Evolutionary conservation across 2,888 invertebrate species (phyloP), one percentile per base, ranked within the genome.

Genomic region (Limnephilus rhombicus): DNA sequence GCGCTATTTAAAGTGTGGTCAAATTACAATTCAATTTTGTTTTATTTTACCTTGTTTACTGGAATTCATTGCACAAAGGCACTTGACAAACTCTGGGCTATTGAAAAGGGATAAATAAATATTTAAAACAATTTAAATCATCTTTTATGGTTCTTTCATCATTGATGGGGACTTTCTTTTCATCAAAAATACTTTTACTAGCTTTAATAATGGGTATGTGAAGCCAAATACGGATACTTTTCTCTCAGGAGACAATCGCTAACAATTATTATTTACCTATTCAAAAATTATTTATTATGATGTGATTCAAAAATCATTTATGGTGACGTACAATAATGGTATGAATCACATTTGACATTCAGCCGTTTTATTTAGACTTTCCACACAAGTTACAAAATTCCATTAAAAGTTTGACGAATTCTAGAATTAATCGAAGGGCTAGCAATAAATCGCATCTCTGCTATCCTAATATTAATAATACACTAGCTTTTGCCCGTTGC

Each of bases 161-260:
- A 68, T 68, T 68, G 53, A 68, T 68, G 53, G 18, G 89, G 82
- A 90, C 89, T 88, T 88, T 88, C 88, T 88, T 88, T 88, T 88
- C n/a, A 68, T 80, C 80, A 13, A 68, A 88, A 88, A 88, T 88
- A 88, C 88, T 88, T 88, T 88, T 88, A 88, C 88, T 88, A 80
- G 68, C 88, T 31, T 31, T 80, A 68, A 18, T 68, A 68, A 24
- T 68, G 53, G 80, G 88, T 88, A 88, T 80, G 88, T 80, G 88
- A 88, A 88, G n/a, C 80, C 53, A 68, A 68, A 68, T 86, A 53
- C 68, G 85, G 41, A 31, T 31, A 4, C 88, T 80, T 88, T 88
- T 88, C 88, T 88, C 88, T 37, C 68, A 15, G 87, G 24, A 34
- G 88, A 88, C 31, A 68, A 85, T 37, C 45, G 45, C 34, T 85